Conservation (phyloP, 2,888 invertebrate genomes). For the Candidula unifasciata region DNA sequence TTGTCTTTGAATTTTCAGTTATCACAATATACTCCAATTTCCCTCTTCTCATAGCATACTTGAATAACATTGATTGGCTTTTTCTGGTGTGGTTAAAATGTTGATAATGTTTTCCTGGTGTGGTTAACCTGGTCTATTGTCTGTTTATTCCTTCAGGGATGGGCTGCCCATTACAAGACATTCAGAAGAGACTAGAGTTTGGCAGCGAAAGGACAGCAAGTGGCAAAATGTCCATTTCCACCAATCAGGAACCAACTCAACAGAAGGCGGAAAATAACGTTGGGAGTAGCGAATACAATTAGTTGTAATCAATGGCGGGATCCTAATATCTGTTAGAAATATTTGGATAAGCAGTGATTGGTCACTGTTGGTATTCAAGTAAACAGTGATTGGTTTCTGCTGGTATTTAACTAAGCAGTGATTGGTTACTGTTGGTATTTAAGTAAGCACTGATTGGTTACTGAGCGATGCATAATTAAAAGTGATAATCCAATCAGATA, state of each 20-base stretch:
- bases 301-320: neutral
- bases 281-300: neutral
- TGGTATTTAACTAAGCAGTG: constrained; percentile 38
- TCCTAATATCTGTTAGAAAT: constrained; percentile 29
- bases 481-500: constrained; percentile 32
- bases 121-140: neutral
- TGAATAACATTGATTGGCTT: no score
- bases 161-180: constrained; percentile 91
- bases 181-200: constrained; percentile 98
- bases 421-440: constrained; percentile 37
- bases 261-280: constrained; percentile 42
- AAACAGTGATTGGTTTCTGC: constrained; percentile 32
- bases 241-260: constrained; percentile 82
- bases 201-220: constrained; percentile 98
- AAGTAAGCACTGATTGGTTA: constrained; percentile 34
- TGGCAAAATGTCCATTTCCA: constrained; percentile 99
- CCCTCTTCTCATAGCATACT: no score
- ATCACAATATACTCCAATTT: no score
- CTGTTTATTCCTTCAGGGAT: constrained; percentile 63
- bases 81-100: no score
- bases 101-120: neutral
- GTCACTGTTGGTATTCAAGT: no score
- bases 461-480: constrained; percentile 9
- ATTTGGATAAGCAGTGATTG: no score
- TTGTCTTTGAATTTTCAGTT: no score